Percentiles rank a stretch among this genome's conserved stretches.
Conservation (phyloP, 2,113 vertebrate genomes). For the Catagonus wagneri region DNA sequence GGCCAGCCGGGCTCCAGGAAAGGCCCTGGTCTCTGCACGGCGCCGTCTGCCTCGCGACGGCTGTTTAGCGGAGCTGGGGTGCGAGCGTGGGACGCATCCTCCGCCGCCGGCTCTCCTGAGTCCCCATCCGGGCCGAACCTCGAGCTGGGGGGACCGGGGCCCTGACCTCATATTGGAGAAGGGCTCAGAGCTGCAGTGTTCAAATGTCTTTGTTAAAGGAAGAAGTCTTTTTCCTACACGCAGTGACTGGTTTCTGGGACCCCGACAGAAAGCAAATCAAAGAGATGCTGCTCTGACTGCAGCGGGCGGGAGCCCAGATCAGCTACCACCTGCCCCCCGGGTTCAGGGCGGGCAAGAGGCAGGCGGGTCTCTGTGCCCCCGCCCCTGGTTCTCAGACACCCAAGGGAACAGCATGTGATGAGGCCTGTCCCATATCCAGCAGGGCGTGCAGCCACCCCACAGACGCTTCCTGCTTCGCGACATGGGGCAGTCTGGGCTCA, state of each 20-base stretch:
- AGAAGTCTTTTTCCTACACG: not conserved
- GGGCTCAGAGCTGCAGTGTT: not conserved
- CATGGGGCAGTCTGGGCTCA: not conserved
- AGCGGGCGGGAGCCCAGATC: too few relatives aligned
- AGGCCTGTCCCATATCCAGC: rapidly evolving
- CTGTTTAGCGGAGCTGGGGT: not conserved
- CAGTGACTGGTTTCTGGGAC: not conserved
- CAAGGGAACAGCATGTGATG: not conserved
- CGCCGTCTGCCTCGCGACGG: rapidly evolving
- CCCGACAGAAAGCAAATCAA: not conserved
- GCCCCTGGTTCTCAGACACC: not conserved
- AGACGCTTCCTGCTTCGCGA: not conserved
- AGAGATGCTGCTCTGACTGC: not conserved
- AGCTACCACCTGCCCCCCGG: not conserved
- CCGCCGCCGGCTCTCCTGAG: not conserved
- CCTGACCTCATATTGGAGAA: not conserved
- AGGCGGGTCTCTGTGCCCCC: too few relatives aligned
- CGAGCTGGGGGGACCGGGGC: not conserved
- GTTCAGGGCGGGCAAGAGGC: not conserved
- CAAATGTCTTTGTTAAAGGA: not conserved
- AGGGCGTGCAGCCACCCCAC: rapidly evolving
- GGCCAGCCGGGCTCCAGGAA: not conserved
- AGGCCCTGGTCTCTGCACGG: not conserved
- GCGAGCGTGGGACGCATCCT: not conserved
- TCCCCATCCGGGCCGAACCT: not conserved